These are phyloP conservation scores for Thrips palmi DNA, from an alignment of 1,140 invertebrate genomes.

Conservation along the genomic window DNA sequence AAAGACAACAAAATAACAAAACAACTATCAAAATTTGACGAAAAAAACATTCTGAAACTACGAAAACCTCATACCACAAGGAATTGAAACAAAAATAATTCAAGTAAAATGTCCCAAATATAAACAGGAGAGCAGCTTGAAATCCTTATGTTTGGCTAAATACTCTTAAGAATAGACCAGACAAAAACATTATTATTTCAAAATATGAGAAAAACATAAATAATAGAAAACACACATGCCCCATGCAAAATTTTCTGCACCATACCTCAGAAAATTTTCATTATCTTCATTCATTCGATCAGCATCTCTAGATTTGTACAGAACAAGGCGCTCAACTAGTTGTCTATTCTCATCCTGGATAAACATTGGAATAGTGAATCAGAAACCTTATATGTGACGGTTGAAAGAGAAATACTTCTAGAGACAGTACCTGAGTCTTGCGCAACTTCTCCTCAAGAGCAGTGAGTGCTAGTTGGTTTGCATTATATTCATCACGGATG, in stretches of 20 bases:
- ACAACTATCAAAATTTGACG: no score
- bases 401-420: constrained; percentile 17
- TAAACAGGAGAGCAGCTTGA: no score
- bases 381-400: constrained; percentile 7
- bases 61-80: no score
- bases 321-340: constrained; percentile 70
- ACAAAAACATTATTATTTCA: constrained; percentile 5
- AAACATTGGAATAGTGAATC: constrained; percentile 7
- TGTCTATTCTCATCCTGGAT: constrained; percentile 77
- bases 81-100: no score
- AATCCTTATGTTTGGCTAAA: not conserved
- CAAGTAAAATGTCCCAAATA: no score
- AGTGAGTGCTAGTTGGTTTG: constrained; percentile 74
- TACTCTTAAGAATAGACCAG: constrained; percentile 4
- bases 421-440: constrained; percentile 66
- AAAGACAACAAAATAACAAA: no score
- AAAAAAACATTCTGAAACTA: no score
- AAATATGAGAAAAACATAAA: constrained; percentile 8
- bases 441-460: constrained; percentile 77
- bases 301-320: constrained; percentile 82
- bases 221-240: constrained; percentile 5
- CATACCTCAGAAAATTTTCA: constrained; percentile 75
- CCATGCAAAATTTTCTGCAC: constrained; percentile 4
- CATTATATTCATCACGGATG: constrained; percentile 85
- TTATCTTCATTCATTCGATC: constrained; percentile 89